Percentiles rank a stretch among this genome's conserved stretches.
Conservation (phyloP, 2,797 vertebrate species). For the Neomorphus geoffroyi region DNA sequence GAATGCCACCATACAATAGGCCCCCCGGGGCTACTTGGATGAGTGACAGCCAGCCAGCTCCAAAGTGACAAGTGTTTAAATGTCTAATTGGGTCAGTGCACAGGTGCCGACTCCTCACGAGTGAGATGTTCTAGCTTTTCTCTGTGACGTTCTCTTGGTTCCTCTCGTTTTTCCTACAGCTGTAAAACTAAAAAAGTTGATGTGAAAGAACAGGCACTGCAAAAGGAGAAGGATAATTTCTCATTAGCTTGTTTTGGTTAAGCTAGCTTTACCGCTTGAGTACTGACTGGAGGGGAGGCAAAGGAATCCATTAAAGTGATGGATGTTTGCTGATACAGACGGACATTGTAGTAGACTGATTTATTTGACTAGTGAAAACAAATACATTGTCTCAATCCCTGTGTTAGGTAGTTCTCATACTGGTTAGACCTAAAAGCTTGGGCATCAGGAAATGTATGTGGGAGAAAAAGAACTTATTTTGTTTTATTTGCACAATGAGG, state of each 20-base stretch:
- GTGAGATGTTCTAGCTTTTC: slow-evolving; percentile 32
- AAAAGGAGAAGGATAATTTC: not conserved
- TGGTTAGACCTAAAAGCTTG: not conserved
- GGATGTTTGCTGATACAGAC: not conserved
- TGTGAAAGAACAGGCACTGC: not conserved
- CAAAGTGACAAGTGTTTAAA: slow-evolving; percentile 55
- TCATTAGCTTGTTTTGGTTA: not conserved
- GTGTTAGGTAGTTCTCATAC: not conserved
- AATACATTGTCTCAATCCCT: not conserved
- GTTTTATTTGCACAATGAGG: not conserved
- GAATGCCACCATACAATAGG: slow-evolving; percentile 20
- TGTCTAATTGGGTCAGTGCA: slow-evolving; percentile 59
- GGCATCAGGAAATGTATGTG: not conserved
- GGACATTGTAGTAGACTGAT: not conserved
- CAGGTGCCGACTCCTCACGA: slow-evolving; percentile 41
- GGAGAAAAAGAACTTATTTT: not conserved
- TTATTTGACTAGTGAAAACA: not conserved
- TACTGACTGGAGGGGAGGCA: not conserved
- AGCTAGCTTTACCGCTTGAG: not conserved
- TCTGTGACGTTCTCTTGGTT: not conserved
- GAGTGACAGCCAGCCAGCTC: slow-evolving; percentile 48
- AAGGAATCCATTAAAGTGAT: not conserved
- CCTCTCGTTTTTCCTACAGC: not conserved
- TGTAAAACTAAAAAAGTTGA: not conserved
- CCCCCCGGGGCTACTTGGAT: slow-evolving; percentile 35